These are phyloP conservation scores for Aradophagus sp. DNA, from an alignment of 1,140 invertebrate species.

Conservation along the genomic window DNA sequence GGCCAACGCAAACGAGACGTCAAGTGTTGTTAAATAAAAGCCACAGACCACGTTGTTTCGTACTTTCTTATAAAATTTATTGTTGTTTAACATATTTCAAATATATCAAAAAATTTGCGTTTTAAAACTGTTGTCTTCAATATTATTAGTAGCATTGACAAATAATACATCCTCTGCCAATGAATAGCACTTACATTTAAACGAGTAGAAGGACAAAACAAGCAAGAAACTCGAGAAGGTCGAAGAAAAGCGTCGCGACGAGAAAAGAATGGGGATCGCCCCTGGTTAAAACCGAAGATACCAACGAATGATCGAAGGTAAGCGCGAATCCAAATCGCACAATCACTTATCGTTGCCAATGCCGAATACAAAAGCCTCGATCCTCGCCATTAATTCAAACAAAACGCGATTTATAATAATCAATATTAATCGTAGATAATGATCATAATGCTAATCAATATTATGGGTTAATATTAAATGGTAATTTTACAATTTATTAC, in stretches of 20 bases:
- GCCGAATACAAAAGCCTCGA: too few relatives aligned
- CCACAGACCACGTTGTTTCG: slow-evolving; percentile 36
- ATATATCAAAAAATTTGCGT: slow-evolving; percentile 49
- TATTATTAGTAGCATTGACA: slow-evolving; percentile 52
- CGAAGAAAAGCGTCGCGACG: slow-evolving; percentile 7
- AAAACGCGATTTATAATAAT: slow-evolving; percentile 72
- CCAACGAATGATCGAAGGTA: too few relatives aligned
- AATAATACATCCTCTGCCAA: slow-evolving; percentile 41
- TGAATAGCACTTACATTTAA: slow-evolving; percentile 49
- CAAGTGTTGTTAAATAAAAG: slow-evolving; percentile 44
- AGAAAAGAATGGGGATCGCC: slow-evolving; percentile 4
- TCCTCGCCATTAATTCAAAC: slow-evolving; percentile 68
- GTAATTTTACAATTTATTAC: too few relatives aligned
- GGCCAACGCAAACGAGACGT: too few relatives aligned
- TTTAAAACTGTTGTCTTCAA: slow-evolving; percentile 46
- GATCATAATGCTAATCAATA: slow-evolving; percentile 69
- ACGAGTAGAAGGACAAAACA: slow-evolving; percentile 45
- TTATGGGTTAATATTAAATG: slow-evolving; percentile 70
- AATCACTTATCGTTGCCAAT: too few relatives aligned
- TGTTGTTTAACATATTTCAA: slow-evolving; percentile 51
- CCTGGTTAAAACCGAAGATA: slow-evolving; percentile 22
- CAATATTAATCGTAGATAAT: slow-evolving; percentile 65
- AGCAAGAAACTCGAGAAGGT: slow-evolving; percentile 32
- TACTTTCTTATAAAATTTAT: slow-evolving; percentile 58
- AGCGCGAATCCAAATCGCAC: too few relatives aligned